Conservation (phyloP, 1,140 invertebrate genomes). For the Amphibalanus amphitrite region DNA sequence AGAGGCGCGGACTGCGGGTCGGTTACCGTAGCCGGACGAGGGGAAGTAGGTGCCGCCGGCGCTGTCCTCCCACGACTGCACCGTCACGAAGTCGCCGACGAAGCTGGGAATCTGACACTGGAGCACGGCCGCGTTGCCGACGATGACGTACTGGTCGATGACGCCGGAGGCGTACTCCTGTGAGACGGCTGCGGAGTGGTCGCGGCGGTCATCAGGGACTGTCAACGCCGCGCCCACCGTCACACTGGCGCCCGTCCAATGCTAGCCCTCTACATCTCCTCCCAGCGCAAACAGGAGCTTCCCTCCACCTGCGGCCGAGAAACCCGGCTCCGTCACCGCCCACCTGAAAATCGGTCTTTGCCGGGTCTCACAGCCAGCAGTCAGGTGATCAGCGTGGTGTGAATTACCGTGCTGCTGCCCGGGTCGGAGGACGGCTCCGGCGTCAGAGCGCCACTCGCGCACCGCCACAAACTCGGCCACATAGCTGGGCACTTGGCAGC, state of each 20-base stretch:
- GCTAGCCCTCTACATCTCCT: too few species aligned
- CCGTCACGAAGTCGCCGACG: conserved; percentile 75
- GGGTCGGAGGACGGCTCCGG: conserved; percentile 35
- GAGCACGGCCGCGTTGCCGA: conserved; percentile 74
- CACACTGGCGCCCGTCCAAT: too few species aligned
- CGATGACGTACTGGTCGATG: conserved; percentile 78
- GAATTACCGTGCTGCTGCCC: neutral
- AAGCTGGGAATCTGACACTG: conserved; percentile 83
- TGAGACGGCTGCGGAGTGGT: conserved; percentile 46
- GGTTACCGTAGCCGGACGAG: too few species aligned
- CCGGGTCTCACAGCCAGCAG: too few species aligned
- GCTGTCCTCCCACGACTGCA: conserved; percentile 68
- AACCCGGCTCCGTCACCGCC: too few species aligned
- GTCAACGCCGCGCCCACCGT: too few species aligned
- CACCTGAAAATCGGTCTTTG: too few species aligned
- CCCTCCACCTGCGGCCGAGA: too few species aligned
- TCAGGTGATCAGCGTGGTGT: too few species aligned
- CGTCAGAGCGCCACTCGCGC: conserved; percentile 57
- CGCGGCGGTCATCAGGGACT: too few species aligned
- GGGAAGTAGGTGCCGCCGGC: conserved; percentile 44
- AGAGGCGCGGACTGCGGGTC: conserved; percentile 38
- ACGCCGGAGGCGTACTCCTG: conserved; percentile 74
- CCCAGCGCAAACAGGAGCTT: too few species aligned
- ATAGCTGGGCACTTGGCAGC: conserved; percentile 71
- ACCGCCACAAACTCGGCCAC: conserved; percentile 69